Conservation (phyloP, 2,113 vertebrate species). For the Pheucticus melanocephalus region DNA sequence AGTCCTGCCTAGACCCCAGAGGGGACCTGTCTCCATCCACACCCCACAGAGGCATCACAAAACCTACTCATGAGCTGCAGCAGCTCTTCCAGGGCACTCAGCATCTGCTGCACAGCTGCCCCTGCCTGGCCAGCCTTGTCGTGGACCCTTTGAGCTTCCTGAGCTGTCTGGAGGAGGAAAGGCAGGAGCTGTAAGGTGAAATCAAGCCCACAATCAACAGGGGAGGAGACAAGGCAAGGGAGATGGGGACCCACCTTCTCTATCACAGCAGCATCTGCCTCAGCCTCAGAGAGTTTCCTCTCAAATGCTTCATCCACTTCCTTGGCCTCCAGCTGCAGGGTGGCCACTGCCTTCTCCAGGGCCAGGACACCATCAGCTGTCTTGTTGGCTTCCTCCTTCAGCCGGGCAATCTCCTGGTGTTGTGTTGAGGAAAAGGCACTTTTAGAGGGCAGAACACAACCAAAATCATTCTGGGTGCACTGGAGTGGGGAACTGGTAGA, state of each 20-base stretch:
- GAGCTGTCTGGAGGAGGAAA: constrained; percentile 56
- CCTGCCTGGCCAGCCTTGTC: constrained; percentile 60
- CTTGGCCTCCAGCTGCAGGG: constrained; percentile 42
- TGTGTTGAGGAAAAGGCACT: neutral
- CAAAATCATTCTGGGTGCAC: neutral
- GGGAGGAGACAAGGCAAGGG: neutral
- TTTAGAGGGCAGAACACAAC: neutral
- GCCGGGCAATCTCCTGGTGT: constrained; percentile 67
- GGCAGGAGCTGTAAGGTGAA: neutral
- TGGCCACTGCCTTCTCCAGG: constrained; percentile 73
- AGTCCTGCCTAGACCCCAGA: neutral
- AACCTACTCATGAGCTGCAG: constrained; percentile 79
- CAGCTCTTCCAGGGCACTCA: constrained; percentile 73
- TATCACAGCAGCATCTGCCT: neutral
- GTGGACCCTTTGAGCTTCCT: constrained; percentile 62
- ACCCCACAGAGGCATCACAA: accelerated
- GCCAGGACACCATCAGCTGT: constrained; percentile 71
- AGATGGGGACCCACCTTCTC: constrained; percentile 49
- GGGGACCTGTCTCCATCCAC: neutral
- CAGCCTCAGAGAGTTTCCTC: constrained; percentile 36
- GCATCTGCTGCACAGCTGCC: constrained; percentile 59
- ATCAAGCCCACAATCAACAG: neutral
- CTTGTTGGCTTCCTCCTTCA: constrained; percentile 73
- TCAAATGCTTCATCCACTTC: constrained; percentile 45
- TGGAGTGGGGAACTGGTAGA: neutral